Percentiles rank a stretch among this genome's conserved stretches.
phyloP scores from a whole-genome alignment of 2,888 invertebrate species.

The Abscondita cerata region DNA sequence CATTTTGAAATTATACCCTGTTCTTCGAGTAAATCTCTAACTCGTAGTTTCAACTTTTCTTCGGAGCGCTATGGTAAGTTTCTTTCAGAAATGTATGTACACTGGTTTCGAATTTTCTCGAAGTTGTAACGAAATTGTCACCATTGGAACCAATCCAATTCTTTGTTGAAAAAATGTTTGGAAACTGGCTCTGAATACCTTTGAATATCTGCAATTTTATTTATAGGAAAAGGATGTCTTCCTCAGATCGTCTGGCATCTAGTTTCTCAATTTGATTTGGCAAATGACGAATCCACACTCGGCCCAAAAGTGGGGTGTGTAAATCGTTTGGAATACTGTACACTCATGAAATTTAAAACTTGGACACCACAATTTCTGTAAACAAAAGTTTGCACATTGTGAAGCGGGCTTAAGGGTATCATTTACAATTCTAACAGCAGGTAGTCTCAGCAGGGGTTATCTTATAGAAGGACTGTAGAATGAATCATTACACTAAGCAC shows the following conservation, averaged over 20 bases:
- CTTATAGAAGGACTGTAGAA: no score
- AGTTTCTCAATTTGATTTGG: no score
- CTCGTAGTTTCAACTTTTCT: conserved; percentile 19
- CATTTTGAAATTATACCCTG: no score
- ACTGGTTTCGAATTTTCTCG: conserved; percentile 41
- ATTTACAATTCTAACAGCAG: no score
- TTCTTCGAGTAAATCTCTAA: no score
- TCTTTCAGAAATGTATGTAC: conserved; percentile 17
- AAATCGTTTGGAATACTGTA: neutral
- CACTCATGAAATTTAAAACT: no score
- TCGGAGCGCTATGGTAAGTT: neutral
- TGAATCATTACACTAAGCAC: no score
- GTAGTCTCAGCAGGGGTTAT: no score
- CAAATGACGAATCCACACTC: conserved; percentile 16
- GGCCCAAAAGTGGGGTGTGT: neutral
- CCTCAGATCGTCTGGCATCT: conserved; percentile 3
- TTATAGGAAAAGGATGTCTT: neutral
- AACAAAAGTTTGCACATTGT: no score
- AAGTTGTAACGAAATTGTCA: conserved; percentile 34
- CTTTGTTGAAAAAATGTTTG: conserved; percentile 36
- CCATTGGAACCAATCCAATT: conserved; percentile 36
- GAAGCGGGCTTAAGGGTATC: no score
- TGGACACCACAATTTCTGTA: no score
- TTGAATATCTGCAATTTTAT: no score
- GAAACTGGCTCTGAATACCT: conserved; percentile 14